A percentile compares a stretch with the other conserved stretches of the same genome.
Evolutionary conservation across 2,797 vertebrate species (phyloP).

Genomic region (Gallirallus australis): DNA sequence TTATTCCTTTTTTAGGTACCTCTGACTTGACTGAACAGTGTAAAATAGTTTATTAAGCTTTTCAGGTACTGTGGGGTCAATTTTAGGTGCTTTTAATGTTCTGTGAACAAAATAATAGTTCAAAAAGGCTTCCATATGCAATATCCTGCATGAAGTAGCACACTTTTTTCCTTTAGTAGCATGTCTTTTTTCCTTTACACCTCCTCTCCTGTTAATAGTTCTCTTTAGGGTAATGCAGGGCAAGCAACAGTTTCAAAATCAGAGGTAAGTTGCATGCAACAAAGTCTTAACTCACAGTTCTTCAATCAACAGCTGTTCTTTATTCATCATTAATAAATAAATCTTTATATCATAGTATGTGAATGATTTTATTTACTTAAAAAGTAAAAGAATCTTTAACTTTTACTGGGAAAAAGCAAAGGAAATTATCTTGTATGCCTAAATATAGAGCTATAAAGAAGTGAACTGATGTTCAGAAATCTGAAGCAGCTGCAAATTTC

Average conservation of each 20-base stretch:
- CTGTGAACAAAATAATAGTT: slow-evolving; percentile 40
- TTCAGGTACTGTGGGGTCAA: slow-evolving; percentile 30
- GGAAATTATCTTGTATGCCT: background rate
- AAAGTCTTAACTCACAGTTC: background rate
- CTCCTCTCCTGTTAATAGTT: background rate
- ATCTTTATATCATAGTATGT: background rate
- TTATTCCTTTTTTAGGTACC: slow-evolving; percentile 36
- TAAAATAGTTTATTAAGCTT: slow-evolving; percentile 52
- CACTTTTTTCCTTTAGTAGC: no score
- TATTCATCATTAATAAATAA: background rate
- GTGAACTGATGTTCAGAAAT: background rate
- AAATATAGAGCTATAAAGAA: background rate
- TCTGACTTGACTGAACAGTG: slow-evolving; percentile 48
- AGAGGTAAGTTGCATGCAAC: background rate
- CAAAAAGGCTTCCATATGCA: slow-evolving; percentile 22
- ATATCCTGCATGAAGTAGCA: slow-evolving; percentile 17
- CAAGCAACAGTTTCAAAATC: slow-evolving; percentile 8
- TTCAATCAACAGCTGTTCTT: background rate
- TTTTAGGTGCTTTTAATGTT: slow-evolving; percentile 48
- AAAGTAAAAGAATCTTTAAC: background rate
- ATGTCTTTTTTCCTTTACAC: background rate
- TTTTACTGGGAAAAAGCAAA: background rate
- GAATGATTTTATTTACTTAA: background rate
- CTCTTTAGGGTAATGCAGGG: slow-evolving; percentile 25
- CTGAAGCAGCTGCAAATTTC: background rate